phyloP scores from a whole-genome alignment of 2,888 invertebrate genomes.

The Hyalella azteca region DNA sequence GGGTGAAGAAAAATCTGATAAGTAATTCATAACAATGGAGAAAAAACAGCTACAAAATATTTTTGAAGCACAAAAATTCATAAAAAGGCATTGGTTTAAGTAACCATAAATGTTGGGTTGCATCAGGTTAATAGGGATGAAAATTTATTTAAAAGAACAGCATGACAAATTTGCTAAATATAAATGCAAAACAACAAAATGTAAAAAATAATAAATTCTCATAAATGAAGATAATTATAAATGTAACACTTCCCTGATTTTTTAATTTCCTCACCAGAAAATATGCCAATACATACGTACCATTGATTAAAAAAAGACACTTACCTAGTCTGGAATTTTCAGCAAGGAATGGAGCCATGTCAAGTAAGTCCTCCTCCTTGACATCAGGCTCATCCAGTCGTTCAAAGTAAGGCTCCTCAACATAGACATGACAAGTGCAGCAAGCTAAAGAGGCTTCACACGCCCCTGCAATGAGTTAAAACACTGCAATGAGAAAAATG shows the following conservation, averaged over 20 bases:
- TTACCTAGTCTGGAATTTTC: slow-evolving; percentile 37
- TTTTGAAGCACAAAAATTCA: too few species aligned
- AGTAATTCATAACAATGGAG: too few species aligned
- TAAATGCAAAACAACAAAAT: slow-evolving; percentile 60
- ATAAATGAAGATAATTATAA: neutral
- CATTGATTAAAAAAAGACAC: neutral
- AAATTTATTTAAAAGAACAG: too few species aligned
- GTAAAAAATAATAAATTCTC: slow-evolving; percentile 56
- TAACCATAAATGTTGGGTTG: too few species aligned
- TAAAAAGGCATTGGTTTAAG: too few species aligned
- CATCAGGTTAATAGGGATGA: too few species aligned
- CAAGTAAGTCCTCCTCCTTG: slow-evolving; percentile 95
- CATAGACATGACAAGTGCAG: slow-evolving; percentile 97
- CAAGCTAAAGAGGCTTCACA: slow-evolving; percentile 98
- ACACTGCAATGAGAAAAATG: slow-evolving; percentile 36
- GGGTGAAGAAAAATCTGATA: too few species aligned
- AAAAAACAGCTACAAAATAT: too few species aligned
- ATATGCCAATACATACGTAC: neutral
- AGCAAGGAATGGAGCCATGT: slow-evolving; percentile 78
- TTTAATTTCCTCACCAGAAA: neutral
- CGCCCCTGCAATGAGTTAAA: slow-evolving; percentile 73
- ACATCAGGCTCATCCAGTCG: slow-evolving; percentile 81
- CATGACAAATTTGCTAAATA: too few species aligned
- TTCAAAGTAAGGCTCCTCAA: slow-evolving; percentile 75
- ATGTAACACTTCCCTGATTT: too few species aligned